Evolutionary conservation across 2,888 invertebrate species (phyloP).

Genomic region (Dryomyza anilis): DNA sequence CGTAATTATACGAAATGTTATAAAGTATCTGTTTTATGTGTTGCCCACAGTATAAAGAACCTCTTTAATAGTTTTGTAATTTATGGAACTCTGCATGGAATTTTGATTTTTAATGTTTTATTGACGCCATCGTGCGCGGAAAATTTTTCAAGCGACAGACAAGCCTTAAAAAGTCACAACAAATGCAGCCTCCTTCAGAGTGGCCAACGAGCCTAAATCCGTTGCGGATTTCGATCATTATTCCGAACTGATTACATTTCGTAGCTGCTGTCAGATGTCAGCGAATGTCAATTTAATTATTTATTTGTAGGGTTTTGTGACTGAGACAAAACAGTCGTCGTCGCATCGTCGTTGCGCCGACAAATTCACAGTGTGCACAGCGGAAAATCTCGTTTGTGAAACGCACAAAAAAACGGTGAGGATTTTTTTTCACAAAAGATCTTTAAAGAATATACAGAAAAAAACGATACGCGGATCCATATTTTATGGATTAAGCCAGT

Average conservation of each 20-base stretch:
- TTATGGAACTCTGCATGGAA: background rate
- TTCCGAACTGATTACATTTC: background rate
- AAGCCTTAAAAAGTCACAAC: too few species aligned
- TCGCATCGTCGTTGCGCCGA: background rate
- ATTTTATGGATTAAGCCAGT: slow-evolving; percentile 25
- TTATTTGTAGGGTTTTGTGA: background rate
- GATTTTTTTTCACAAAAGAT: background rate
- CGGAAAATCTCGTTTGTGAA: background rate
- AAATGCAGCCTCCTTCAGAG: background rate
- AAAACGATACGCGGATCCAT: slow-evolving; percentile 7
- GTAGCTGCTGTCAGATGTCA: slow-evolving; percentile 36
- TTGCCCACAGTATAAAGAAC: slow-evolving; percentile 8
- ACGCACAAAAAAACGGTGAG: background rate
- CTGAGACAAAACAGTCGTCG: too few species aligned
- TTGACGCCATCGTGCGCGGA: background rate
- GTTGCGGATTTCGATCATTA: background rate
- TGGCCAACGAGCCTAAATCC: background rate
- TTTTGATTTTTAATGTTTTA: background rate
- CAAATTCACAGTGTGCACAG: background rate
- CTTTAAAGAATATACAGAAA: too few species aligned
- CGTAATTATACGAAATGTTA: slow-evolving; percentile 42
- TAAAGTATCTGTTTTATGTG: slow-evolving; percentile 41
- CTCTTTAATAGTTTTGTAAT: slow-evolving; percentile 12
- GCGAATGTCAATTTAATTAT: slow-evolving; percentile 42
- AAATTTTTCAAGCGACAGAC: background rate